A percentile compares a stretch with the other conserved stretches of the same genome.
Conservation (phyloP, 1,140 invertebrate genomes). For the Elysia chlorotica region DNA sequence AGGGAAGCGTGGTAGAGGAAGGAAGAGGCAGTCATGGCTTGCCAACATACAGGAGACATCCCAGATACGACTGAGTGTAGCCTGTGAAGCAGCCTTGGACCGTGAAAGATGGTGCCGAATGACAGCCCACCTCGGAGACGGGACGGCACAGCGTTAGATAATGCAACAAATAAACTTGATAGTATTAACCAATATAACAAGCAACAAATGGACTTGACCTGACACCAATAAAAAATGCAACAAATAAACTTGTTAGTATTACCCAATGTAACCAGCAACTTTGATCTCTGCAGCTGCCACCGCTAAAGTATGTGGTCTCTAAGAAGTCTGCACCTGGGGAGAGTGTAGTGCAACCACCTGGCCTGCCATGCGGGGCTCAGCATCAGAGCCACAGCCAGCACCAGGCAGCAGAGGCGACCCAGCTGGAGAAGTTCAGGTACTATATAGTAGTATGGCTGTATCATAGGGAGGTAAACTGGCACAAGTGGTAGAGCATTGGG, state of each 20-base stretch:
- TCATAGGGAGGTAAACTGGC: background rate
- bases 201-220: background rate
- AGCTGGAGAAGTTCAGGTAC: slow-evolving; percentile 55
- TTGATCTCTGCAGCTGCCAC: slow-evolving; percentile 37
- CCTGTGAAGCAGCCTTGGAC: too few species aligned
- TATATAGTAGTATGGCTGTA: background rate
- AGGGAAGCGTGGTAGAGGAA: too few species aligned
- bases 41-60: too few species aligned
- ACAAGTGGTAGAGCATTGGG: background rate
- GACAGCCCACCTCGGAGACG: too few species aligned
- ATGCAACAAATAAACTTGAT: background rate
- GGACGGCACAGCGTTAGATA: background rate
- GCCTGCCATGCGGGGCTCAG: slow-evolving; percentile 33
- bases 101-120: too few species aligned
- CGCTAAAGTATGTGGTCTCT: slow-evolving; percentile 29
- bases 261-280: background rate
- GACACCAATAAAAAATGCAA: background rate
- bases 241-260: background rate
- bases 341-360: slow-evolving; percentile 32
- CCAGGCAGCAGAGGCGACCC: slow-evolving; percentile 41
- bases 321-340: slow-evolving; percentile 12
- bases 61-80: too few species aligned
- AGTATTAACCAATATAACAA: background rate
- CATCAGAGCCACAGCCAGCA: too few species aligned
- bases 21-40: too few species aligned